Evolutionary conservation across 2,797 vertebrate species (phyloP).

Genomic region (Sarcoramphus papa): DNA sequence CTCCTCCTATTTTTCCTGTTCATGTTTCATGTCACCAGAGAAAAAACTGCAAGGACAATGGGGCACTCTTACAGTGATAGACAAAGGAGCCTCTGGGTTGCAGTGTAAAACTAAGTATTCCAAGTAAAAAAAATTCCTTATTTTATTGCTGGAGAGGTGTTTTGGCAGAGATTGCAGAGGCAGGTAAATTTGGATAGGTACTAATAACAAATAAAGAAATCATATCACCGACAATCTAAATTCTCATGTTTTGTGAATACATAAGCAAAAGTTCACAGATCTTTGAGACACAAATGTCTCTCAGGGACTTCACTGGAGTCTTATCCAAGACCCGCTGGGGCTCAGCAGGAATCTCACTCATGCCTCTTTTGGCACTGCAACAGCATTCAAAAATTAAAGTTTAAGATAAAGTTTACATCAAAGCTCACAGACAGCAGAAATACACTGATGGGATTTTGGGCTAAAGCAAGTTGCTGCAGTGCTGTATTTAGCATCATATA

Average conservation of each 20-base stretch:
- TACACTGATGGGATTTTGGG: neutral
- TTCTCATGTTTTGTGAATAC: neutral
- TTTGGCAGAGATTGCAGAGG: neutral
- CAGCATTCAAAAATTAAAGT: neutral
- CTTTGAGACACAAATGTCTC: neutral
- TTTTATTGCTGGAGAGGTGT: neutral
- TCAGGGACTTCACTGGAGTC: neutral
- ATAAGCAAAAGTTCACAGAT: neutral
- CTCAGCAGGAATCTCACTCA: neutral
- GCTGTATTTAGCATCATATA: neutral
- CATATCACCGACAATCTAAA: neutral
- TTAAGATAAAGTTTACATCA: neutral
- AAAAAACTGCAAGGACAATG: neutral
- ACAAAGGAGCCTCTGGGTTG: neutral
- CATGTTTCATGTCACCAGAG: neutral
- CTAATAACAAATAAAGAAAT: neutral
- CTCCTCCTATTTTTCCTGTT: neutral
- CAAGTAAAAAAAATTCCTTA: neutral
- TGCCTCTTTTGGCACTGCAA: neutral
- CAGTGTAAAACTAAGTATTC: neutral
- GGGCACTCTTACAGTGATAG: neutral
- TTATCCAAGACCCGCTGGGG: neutral
- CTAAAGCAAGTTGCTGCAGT: neutral
- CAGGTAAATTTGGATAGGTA: neutral
- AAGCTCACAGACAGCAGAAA: neutral